Evolutionary conservation across 2,113 vertebrate genomes (phyloP).

Genomic region (Lipotes vexillifer): DNA sequence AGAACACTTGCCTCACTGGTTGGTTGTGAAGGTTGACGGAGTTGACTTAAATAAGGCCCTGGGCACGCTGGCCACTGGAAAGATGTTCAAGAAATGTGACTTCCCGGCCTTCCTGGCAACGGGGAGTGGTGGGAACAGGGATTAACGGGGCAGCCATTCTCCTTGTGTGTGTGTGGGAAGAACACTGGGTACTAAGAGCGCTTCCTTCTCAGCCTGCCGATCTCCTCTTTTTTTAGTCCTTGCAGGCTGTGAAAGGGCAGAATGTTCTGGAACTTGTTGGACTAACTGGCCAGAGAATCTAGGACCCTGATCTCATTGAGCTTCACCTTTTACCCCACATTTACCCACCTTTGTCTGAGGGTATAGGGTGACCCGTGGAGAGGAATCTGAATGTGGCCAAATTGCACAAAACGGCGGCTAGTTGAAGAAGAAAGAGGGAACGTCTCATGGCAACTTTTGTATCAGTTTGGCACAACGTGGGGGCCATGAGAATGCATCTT

Average conservation of each 20-base stretch:
- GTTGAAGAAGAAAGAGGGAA: not conserved
- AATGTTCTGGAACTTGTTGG: not conserved
- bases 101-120: not conserved
- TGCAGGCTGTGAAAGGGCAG: not conserved
- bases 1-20: not conserved
- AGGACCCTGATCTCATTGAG: not conserved
- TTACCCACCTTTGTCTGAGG: not conserved
- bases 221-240: not conserved
- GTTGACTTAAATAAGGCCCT: not conserved
- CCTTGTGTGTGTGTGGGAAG: not conserved
- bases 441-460: not conserved
- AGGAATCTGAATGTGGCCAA: not conserved
- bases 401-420: not conserved
- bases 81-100: not conserved
- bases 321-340: not conserved
- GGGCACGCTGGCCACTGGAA: rapidly evolving
- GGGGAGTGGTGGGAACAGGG: rapidly evolving
- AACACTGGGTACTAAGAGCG: not conserved
- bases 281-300: not conserved
- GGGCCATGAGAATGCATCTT: not conserved
- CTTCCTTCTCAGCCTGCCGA: not conserved
- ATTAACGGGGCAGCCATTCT: rapidly evolving
- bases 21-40: not conserved
- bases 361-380: not conserved
- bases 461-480: not conserved